Evolutionary conservation across 1,140 invertebrate species (phyloP).

Genomic region (Antheraea pernyi): DNA sequence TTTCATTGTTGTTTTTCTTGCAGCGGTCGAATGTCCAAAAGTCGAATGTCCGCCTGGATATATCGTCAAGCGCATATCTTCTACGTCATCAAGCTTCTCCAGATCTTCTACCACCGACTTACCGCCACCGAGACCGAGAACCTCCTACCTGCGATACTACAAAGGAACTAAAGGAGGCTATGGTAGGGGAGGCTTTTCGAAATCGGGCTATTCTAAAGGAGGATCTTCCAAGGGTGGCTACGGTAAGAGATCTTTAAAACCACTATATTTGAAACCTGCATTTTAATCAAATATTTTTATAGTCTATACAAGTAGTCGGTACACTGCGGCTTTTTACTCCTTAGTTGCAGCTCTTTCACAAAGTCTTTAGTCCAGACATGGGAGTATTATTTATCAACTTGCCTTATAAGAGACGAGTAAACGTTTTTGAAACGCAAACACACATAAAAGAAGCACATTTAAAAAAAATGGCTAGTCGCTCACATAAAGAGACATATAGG

Average conservation of each 20-base stretch:
- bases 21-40: slow-evolving; percentile 51
- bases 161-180: slow-evolving; percentile 47
- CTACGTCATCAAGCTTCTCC: slow-evolving; percentile 25
- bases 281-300: background rate
- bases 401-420: too few relatives aligned
- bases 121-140: slow-evolving; percentile 55
- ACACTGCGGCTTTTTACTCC: too few relatives aligned
- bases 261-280: background rate
- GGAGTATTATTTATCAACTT: too few relatives aligned
- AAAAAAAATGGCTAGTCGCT: too few relatives aligned
- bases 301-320: too few relatives aligned
- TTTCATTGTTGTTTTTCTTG: slow-evolving; percentile 8
- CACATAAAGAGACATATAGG: too few relatives aligned
- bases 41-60: slow-evolving; percentile 82
- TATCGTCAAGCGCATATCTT: slow-evolving; percentile 32
- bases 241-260: slow-evolving; percentile 13
- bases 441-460: too few relatives aligned
- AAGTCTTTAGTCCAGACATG: too few relatives aligned
- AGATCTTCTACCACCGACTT: slow-evolving; percentile 36
- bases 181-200: slow-evolving; percentile 22
- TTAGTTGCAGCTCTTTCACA: too few relatives aligned
- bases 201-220: slow-evolving; percentile 21
- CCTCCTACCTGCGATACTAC: slow-evolving; percentile 58
- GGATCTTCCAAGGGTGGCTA: slow-evolving; percentile 34
- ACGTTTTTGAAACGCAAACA: too few relatives aligned